Evolutionary conservation across 2,797 vertebrate species (phyloP).

Genomic region (Antrozous pallidus): DNA sequence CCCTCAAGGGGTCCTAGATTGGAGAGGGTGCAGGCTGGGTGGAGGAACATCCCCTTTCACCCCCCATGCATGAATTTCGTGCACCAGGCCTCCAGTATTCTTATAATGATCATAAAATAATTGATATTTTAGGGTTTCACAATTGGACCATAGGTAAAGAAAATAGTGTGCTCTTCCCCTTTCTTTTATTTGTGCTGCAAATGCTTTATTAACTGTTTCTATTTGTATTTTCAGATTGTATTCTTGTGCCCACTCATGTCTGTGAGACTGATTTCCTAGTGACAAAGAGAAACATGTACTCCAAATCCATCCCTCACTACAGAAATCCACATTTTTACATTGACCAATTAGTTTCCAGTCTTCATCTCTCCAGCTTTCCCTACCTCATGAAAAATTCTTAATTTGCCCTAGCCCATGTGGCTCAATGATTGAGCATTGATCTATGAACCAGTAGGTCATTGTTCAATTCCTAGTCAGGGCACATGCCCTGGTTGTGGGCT

Average conservation of each 20-base stretch:
- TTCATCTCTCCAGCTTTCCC: not conserved
- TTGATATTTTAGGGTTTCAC: not conserved
- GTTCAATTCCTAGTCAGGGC: not conserved
- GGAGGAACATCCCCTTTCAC: too few relatives aligned
- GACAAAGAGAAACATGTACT: not conserved
- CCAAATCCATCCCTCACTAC: not conserved
- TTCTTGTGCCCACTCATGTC: fast-evolving
- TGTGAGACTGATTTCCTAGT: not conserved
- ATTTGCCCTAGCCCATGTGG: not conserved
- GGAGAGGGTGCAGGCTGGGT: too few relatives aligned
- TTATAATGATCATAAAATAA: not conserved
- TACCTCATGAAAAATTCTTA: not conserved
- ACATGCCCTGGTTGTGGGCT: not conserved
- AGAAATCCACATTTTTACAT: not conserved
- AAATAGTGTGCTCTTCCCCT: not conserved
- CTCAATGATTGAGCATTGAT: not conserved
- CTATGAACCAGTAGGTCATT: not conserved
- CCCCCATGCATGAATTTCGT: too few relatives aligned
- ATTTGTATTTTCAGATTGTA: not conserved
- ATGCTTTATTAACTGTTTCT: not conserved
- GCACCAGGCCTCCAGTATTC: too few relatives aligned
- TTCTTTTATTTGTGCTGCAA: not conserved
- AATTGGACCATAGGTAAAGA: not conserved
- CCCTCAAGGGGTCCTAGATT: too few relatives aligned
- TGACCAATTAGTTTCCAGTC: not conserved